Evolutionary conservation across 2,888 invertebrate genomes (phyloP).

Genomic region (Candidula unifasciata): DNA sequence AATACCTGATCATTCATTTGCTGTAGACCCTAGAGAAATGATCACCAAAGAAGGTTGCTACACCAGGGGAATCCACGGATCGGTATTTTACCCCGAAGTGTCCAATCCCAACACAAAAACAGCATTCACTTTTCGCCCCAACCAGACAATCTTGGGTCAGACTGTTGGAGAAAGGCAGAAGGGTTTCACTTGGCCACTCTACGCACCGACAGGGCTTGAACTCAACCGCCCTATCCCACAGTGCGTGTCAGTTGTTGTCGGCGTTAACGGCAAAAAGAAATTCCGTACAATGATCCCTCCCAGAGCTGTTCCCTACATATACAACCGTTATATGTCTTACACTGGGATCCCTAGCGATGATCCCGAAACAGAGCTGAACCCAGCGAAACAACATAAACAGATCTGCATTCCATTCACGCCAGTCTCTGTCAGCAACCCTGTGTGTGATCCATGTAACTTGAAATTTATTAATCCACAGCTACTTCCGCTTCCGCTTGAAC

Average conservation of each 20-base stretch:
- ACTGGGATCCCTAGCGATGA: not conserved
- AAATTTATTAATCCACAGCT: constrained; percentile 30
- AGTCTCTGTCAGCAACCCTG: not conserved
- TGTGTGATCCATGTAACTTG: constrained; percentile 18
- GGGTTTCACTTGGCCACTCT: constrained; percentile 37
- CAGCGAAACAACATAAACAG: not conserved
- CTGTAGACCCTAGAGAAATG: constrained; percentile 39
- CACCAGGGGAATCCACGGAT: constrained; percentile 13
- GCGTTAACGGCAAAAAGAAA: not conserved
- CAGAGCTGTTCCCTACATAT: constrained; percentile 26
- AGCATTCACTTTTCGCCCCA: not conserved
- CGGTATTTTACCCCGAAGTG: not conserved
- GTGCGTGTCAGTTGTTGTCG: constrained; percentile 18
- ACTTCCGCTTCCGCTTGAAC: constrained; percentile 28
- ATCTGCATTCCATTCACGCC: constrained; percentile 17
- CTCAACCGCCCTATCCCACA: constrained; percentile 27
- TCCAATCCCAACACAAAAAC: not conserved
- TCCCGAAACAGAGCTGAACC: constrained; percentile 24
- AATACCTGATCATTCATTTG: constrained; percentile 44
- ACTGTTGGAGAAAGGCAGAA: constrained; percentile 21
- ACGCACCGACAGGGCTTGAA: constrained; percentile 39
- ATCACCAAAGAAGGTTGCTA: constrained; percentile 32
- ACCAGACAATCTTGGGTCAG: not conserved
- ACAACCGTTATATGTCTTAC: constrained; percentile 36
- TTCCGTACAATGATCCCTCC: constrained; percentile 15